Conservation (phyloP, 2,113 vertebrate genomes). For the Thunnus maccoyii region DNA sequence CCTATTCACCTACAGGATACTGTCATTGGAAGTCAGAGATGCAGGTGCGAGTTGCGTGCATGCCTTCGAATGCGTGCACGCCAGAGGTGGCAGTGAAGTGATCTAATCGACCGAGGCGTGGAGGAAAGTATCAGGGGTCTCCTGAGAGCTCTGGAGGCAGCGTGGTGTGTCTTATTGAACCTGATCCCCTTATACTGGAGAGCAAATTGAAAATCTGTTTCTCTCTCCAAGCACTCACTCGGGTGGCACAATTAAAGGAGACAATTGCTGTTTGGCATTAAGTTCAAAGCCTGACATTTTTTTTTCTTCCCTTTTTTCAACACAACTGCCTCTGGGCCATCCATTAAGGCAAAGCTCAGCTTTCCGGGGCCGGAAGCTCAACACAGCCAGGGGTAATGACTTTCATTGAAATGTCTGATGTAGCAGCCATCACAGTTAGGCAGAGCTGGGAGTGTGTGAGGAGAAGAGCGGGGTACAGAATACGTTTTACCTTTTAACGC, state of each 20-base stretch:
- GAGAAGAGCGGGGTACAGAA: constrained; percentile 1
- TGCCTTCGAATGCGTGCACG: neutral
- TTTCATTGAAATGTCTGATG: constrained; percentile 67
- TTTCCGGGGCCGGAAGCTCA: constrained; percentile 36
- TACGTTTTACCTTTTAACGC: constrained; percentile 53
- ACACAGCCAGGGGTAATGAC: constrained; percentile 62
- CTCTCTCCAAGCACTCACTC: constrained; percentile 70
- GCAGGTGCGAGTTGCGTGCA: constrained; percentile 28
- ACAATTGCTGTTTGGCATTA: constrained; percentile 77
- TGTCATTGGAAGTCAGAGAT: neutral
- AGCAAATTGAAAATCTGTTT: constrained; percentile 86
- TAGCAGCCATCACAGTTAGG: constrained; percentile 51
- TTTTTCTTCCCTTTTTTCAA: constrained; percentile 12
- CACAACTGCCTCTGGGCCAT: constrained; percentile 59
- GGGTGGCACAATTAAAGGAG: constrained; percentile 83
- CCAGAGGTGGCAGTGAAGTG: constrained; percentile 41
- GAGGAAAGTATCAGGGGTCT: constrained; percentile 57
- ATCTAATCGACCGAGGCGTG: constrained; percentile 62
- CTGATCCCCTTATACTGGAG: constrained; percentile 78
- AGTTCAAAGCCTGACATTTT: constrained; percentile 60
- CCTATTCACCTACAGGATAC: neutral
- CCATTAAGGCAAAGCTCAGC: constrained; percentile 51
- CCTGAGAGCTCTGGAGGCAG: constrained; percentile 68
- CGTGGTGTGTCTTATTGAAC: constrained; percentile 80
- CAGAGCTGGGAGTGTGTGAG: constrained; percentile 26